Evolutionary conservation across 2,797 vertebrate genomes (phyloP).

Genomic region (Neomorphus geoffroyi): DNA sequence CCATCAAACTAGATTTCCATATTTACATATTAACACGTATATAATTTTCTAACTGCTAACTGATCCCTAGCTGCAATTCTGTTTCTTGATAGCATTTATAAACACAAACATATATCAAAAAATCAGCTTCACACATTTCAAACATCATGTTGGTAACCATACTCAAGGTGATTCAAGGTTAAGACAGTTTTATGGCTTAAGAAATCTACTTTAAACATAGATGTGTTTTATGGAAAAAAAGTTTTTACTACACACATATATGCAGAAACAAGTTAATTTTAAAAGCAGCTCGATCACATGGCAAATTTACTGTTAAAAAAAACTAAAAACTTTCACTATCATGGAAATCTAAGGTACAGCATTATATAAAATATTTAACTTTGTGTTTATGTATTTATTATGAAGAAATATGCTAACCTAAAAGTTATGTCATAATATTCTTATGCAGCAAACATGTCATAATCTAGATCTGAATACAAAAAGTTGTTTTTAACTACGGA

Average conservation of each 20-base stretch:
- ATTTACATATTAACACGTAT: conserved; percentile 3
- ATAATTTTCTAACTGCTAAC: neutral
- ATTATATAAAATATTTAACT: neutral
- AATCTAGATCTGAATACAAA: accelerated
- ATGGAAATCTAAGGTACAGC: neutral
- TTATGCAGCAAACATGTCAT: accelerated
- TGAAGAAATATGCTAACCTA: neutral
- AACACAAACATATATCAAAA: neutral
- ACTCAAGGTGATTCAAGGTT: neutral
- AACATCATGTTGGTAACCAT: neutral
- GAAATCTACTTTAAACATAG: neutral
- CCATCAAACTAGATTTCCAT: conserved; percentile 11
- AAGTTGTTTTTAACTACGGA: neutral
- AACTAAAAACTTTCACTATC: neutral
- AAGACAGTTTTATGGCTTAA: neutral
- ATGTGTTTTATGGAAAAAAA: neutral
- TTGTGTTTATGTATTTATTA: neutral
- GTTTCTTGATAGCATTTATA: neutral
- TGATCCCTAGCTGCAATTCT: neutral
- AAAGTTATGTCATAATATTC: neutral
- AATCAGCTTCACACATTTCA: neutral
- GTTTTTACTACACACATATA: neutral
- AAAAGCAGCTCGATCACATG: neutral
- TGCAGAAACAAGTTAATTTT: neutral
- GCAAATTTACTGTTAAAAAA: neutral